Conservation (phyloP, 2,113 vertebrate genomes). For the Halcyon senegalensis region DNA sequence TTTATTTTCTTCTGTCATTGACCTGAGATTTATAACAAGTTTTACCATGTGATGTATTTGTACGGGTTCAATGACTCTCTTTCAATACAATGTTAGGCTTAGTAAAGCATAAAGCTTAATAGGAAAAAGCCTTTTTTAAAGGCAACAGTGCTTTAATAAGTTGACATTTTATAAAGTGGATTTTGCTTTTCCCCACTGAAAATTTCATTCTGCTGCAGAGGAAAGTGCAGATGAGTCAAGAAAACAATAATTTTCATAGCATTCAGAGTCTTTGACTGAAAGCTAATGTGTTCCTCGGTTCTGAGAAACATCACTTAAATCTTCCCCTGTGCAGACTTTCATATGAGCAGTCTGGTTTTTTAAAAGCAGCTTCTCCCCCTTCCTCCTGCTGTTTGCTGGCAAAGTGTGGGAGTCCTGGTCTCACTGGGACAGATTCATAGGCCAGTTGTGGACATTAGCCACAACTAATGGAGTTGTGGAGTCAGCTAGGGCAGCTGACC, state of each 20-base stretch:
- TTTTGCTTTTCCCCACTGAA: constrained; percentile 24
- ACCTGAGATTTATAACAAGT: not conserved
- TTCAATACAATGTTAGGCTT: not conserved
- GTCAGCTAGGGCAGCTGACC: not conserved
- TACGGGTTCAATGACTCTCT: not conserved
- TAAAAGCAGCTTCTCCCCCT: not conserved
- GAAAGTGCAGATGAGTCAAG: constrained; percentile 18
- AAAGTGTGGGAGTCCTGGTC: not conserved
- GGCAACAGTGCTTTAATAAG: not conserved
- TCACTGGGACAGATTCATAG: not conserved
- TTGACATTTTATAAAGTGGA: not conserved
- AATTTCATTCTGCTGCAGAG: not conserved
- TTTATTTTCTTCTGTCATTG: not conserved
- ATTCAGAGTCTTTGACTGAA: constrained; percentile 9
- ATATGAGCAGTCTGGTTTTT: rapidly evolving
- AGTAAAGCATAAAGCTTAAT: not conserved
- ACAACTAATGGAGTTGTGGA: not conserved
- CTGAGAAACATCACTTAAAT: not conserved
- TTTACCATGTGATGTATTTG: not conserved
- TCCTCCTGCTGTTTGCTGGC: not conserved
- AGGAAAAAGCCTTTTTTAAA: not conserved
- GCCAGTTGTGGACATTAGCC: not conserved
- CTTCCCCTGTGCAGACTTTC: not conserved
- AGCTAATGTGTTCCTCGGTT: not conserved
- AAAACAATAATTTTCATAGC: constrained; percentile 31